Base-by-base conservation (phyloP, 2,888 invertebrate species). In the Ormyrus thymus region DNA sequence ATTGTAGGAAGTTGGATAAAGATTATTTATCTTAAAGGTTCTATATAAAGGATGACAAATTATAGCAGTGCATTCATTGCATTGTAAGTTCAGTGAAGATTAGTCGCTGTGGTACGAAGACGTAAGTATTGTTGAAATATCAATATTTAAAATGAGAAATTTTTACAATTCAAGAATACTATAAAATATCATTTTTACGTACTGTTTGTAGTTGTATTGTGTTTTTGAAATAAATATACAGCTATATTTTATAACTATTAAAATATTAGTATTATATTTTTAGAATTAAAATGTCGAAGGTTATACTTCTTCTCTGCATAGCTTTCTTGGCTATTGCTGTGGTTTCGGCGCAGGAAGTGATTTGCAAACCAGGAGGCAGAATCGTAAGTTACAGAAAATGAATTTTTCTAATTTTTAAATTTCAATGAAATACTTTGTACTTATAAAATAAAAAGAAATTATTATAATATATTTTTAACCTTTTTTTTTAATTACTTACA, bases 321-420 rank as follows among this genome's bases (percentile, higher is more conserved):
- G n/a, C 50, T 3, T 55, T 72, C 50, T 48, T 79, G 51, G 56
- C 15, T 43, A 15, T 71, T 11, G 43, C 50, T n/a, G 6, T 72
- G 1, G 65, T 68, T 2, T 7, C 46, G 2, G 76, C 72, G 9
- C 70, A 79, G 9, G 70, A 9, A 7, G 7, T n/a, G 10, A 0
- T 13, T 8, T 79, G 79, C 10, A 62, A 53, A 62, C 71, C 76
- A n/a, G 62, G 55, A 68, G 76, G 79, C 9, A 15, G 45, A 8
- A 46, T 62, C 9, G 79, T 79, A 68, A 79, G 76, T 72, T 59
- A 8, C 45, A 58, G 6, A 65, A 15, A 29, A 29, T 29, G 29
- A 29, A 4, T 55, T 53, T 1, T 53, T 9, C 0, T 56, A 8
- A 15, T 64, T 10, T 50, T 9, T n/a, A 66, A 64, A 59, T 59